Evolutionary conservation across 1,140 invertebrate genomes (phyloP), one percentile per base, ranked within the genome.

Genomic region (Phymastichus coffea): DNA sequence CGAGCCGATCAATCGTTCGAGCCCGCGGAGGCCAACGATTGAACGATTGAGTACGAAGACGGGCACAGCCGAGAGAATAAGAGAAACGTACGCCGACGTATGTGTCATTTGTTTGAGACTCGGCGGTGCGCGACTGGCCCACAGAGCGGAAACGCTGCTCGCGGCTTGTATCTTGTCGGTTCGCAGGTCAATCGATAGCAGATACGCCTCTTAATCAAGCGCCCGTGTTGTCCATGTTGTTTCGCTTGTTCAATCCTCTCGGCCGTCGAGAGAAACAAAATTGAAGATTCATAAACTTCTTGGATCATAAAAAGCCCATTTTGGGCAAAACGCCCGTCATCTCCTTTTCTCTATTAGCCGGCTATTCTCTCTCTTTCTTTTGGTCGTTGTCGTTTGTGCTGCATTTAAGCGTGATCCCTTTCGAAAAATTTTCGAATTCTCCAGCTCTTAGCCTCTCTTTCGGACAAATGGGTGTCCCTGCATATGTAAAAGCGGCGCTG

Each of bases 401-500:
- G n/a, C n/a, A n/a, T n/a, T n/a, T n/a, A n/a, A n/a, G n/a, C n/a
- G n/a, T n/a, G n/a, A n/a, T n/a, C n/a, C n/a, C n/a, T n/a, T n/a
- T n/a, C n/a, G n/a, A n/a, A n/a, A n/a, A n/a, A n/a, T n/a, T n/a
- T n/a, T n/a, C n/a, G n/a, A n/a, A n/a, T n/a, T n/a, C n/a, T n/a
- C n/a, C 28, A 66, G 57, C 60, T 62, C 58, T 63, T 58, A n/a
- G n/a, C 65, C 59, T 62, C 62, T 63, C 61, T 43, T 71, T 71
- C 73, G 75, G 76, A 79, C 77, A 80, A 80, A 80, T 80, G 77
- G 78, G 75, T 79, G 78, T 80, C 78, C 73, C 74, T 79, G 78
- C 77, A 79, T 80, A 80, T 79, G 77, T 79, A 80, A 79, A 79
- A 79, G 78, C 77, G 70, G 67, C 76, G 74, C 71, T 79, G 76